A percentile compares a stretch with the other conserved stretches of the same genome.
These are phyloP conservation scores for Egretta garzetta DNA, from an alignment of 2,113 vertebrate genomes.

Conservation along the genomic window DNA sequence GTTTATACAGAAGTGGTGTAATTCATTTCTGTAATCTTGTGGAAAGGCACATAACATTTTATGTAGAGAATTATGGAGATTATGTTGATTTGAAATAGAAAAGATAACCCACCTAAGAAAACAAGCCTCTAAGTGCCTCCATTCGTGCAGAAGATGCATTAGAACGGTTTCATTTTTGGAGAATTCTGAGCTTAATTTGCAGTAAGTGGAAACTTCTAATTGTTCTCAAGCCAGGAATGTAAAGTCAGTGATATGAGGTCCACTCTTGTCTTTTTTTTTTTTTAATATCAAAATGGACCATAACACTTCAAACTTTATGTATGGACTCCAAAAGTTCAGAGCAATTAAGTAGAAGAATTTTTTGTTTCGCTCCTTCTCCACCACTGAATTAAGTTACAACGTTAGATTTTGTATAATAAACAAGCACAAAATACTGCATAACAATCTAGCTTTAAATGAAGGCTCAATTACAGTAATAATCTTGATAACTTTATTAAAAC, in stretches of 20 bases:
- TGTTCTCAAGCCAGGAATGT: not conserved
- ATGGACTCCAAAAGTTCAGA: not conserved
- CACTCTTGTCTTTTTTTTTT: not conserved
- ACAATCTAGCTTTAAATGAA: not conserved
- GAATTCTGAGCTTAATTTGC: not conserved
- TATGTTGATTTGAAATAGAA: not conserved
- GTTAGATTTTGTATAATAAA: not conserved
- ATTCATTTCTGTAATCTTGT: slow-evolving; percentile 19
- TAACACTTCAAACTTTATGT: not conserved
- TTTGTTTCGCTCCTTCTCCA: not conserved
- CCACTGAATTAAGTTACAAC: not conserved
- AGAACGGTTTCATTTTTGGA: not conserved
- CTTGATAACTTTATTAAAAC: slow-evolving; percentile 6
- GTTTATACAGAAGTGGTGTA: slow-evolving; percentile 34
- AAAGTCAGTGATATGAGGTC: not conserved
- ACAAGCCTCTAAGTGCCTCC: not conserved
- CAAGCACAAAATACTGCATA: not conserved
- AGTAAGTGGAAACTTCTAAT: not conserved
- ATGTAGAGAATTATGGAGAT: slow-evolving; percentile 26
- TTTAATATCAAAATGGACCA: not conserved
- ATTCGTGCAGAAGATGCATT: not conserved
- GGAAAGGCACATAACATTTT: slow-evolving; percentile 1
- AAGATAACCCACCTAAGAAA: not conserved
- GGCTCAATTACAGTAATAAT: not conserved
- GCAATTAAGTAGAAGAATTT: not conserved